Evolutionary conservation across 2,113 vertebrate species (phyloP).

Genomic region (Triplophysa dalaica): DNA sequence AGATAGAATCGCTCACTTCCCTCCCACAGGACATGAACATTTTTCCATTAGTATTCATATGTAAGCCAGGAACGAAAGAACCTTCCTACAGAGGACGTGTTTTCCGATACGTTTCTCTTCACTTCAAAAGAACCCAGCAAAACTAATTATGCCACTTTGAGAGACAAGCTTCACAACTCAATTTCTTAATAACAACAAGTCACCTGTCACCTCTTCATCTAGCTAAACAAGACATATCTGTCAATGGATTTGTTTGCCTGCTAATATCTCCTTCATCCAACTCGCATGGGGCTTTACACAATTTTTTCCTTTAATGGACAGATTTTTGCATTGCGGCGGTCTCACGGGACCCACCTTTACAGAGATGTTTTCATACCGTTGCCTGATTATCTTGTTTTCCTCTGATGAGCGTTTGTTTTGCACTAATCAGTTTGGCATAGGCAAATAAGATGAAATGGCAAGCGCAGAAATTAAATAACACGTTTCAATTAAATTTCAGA

Average conservation of each 20-base stretch:
- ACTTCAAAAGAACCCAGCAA: slow-evolving; percentile 54
- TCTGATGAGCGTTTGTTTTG: slow-evolving; percentile 27
- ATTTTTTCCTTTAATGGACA: slow-evolving; percentile 4
- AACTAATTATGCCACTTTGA: slow-evolving; percentile 64
- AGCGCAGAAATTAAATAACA: slow-evolving; percentile 15
- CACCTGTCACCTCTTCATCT: slow-evolving; percentile 18
- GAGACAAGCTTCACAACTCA: slow-evolving; percentile 58
- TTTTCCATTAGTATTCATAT: slow-evolving; percentile 50
- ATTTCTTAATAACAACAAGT: slow-evolving; percentile 45
- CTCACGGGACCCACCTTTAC: slow-evolving; percentile 2
- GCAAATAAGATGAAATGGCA: slow-evolving; percentile 7
- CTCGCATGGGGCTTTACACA: not conserved
- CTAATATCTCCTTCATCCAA: not conserved
- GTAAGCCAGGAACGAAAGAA: slow-evolving; percentile 20
- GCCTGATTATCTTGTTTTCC: not conserved
- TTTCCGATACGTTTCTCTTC: slow-evolving; percentile 39
- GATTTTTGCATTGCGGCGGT: not conserved
- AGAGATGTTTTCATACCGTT: not conserved
- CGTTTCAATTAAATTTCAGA: slow-evolving; percentile 26
- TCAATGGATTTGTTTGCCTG: slow-evolving; percentile 24
- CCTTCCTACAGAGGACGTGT: slow-evolving; percentile 14
- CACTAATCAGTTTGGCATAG: not conserved
- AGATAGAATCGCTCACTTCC: slow-evolving; percentile 24
- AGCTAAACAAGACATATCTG: slow-evolving; percentile 41
- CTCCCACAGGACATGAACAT: slow-evolving; percentile 23